A percentile compares a stretch with the other conserved stretches of the same genome.
Evolutionary conservation across 2,113 vertebrate species (phyloP).

Genomic region (Camelus dromedarius): DNA sequence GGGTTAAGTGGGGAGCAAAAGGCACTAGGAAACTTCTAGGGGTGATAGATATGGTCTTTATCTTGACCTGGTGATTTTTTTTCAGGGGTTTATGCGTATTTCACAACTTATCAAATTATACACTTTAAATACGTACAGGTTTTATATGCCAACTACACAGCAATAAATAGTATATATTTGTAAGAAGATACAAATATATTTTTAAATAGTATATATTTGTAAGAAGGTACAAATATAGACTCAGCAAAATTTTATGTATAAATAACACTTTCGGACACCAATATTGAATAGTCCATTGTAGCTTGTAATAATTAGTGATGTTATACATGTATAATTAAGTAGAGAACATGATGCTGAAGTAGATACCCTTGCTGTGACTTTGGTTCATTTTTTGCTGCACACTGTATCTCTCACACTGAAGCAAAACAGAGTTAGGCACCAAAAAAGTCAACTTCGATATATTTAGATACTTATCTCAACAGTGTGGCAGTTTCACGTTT

Average conservation of each 20-base stretch:
- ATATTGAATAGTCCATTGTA: neutral
- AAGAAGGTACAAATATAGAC: neutral
- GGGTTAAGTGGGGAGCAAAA: accelerated
- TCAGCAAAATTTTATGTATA: neutral
- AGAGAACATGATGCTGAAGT: neutral
- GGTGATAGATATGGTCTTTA: neutral
- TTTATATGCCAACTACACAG: neutral
- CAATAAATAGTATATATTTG: neutral
- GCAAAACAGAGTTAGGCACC: neutral
- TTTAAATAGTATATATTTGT: neutral
- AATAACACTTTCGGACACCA: neutral
- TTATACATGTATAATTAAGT: too few relatives aligned
- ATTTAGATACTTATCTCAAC: neutral
- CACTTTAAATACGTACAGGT: neutral
- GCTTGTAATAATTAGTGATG: neutral
- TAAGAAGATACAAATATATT: neutral
- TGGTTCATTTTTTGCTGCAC: neutral
- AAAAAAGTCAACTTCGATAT: neutral
- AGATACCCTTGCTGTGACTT: neutral
- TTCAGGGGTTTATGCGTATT: neutral
- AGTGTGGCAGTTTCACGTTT: neutral
- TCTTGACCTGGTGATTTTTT: neutral
- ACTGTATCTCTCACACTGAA: neutral
- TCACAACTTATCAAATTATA: neutral
- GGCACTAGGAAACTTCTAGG: neutral